Percentiles rank a stretch among this genome's conserved stretches.
Conservation (phyloP, 2,797 vertebrate genomes). For the Hypotaenidia philippensis region DNA sequence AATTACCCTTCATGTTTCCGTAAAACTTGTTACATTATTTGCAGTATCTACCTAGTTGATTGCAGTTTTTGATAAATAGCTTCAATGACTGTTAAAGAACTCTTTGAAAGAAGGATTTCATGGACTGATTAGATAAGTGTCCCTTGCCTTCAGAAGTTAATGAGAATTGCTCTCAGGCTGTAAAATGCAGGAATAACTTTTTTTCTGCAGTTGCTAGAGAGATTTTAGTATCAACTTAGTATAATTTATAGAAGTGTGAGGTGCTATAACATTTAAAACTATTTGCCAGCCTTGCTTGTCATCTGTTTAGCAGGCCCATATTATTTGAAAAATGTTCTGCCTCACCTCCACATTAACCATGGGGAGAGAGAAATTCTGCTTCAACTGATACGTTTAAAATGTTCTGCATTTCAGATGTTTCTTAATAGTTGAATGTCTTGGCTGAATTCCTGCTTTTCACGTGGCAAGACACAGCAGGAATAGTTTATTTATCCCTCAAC, state of each 20-base stretch:
- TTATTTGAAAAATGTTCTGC: neutral
- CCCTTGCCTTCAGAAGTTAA: neutral
- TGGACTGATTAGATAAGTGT: neutral
- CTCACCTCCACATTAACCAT: neutral
- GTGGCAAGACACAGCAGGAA: neutral
- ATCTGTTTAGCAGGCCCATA: neutral
- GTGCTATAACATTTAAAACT: neutral
- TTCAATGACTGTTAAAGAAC: neutral
- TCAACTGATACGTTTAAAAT: neutral
- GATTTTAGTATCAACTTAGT: neutral
- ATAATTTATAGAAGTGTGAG: neutral
- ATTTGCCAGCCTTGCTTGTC: neutral
- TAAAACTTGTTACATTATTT: neutral
- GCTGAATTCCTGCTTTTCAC: constrained; percentile 1
- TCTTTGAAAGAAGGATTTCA: neutral
- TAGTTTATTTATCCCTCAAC: neutral
- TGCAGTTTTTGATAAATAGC: neutral
- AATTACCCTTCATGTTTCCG: neutral
- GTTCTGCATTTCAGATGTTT: neutral
- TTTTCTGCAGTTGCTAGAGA: neutral
- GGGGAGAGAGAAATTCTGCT: neutral
- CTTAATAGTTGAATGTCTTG: neutral
- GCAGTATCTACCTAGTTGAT: neutral
- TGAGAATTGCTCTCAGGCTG: neutral
- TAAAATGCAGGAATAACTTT: neutral